Evolutionary conservation across 2,113 vertebrate species (phyloP).

Genomic region (Monarcha castaneiventris): DNA sequence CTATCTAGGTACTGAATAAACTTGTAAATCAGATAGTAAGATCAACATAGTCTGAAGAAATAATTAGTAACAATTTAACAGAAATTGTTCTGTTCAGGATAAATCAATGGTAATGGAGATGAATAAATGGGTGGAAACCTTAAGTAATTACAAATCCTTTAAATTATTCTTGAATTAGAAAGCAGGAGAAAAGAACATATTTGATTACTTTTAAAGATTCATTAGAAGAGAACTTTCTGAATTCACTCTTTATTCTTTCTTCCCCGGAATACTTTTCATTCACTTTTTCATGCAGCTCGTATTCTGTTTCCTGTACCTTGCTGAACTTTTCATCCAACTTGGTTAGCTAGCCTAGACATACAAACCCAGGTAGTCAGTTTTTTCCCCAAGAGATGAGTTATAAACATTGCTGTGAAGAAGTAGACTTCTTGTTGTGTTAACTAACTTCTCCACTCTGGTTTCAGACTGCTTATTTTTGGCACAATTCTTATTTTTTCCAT

Average conservation of each 20-base stretch:
- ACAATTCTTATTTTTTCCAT: not conserved
- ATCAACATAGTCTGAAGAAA: slow-evolving; percentile 41
- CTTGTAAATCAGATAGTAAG: slow-evolving; percentile 30
- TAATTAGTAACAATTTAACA: slow-evolving; percentile 60
- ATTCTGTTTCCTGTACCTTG: not conserved
- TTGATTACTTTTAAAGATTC: slow-evolving; percentile 24
- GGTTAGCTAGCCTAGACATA: not conserved
- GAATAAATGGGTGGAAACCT: slow-evolving; percentile 34
- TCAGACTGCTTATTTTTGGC: not conserved
- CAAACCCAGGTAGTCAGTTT: not conserved
- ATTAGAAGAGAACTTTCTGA: slow-evolving; percentile 15
- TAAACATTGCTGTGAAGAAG: not conserved
- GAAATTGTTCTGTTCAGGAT: slow-evolving; percentile 29
- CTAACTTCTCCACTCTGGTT: not conserved
- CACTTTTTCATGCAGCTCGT: not conserved
- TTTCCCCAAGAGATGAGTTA: not conserved
- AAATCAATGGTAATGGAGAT: slow-evolving; percentile 46
- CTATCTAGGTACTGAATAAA: slow-evolving; percentile 30
- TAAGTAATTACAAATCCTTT: slow-evolving; percentile 56
- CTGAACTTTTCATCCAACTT: not conserved
- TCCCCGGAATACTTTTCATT: slow-evolving; percentile 5
- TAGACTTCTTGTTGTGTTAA: not conserved
- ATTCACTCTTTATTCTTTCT: not conserved
- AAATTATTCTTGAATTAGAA: slow-evolving; percentile 55
- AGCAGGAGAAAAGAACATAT: slow-evolving; percentile 18